Evolutionary conservation across 2,888 invertebrate species (phyloP), one percentile per base, ranked within the genome.

Genomic region (Clivina fossor): DNA sequence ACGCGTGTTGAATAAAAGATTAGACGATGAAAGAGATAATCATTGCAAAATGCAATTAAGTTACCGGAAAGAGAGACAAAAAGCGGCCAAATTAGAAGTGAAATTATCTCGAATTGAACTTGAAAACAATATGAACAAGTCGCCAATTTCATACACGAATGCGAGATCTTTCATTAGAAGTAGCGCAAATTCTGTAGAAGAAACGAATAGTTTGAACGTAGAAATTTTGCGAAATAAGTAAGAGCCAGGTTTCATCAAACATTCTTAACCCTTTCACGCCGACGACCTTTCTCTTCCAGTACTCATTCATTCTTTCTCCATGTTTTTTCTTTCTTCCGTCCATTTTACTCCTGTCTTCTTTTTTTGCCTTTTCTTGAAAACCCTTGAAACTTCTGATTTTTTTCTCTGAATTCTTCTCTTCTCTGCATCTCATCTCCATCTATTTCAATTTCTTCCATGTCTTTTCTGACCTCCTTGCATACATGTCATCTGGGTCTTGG

Each of bases 81-180:
- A 78, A 64, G 77, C 76, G 64, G 80, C 80, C 7, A 82, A 80
- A 61, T 66, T 85, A 11, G 84, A 85, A 64, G 63, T 73, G 1
- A 74, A 69, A 38, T 66, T 82, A 32, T 77, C 81, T 56, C 80
- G 80, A 65, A 50, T 80, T 5, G 81, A 80, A 61, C 60, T 75
- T 64, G 83, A 83, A 60, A 76, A 72, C 63, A 77, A 75, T 43
- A 68, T 69, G 41, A 67, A 73, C 1, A 69, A 77, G 32, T 65
- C 3, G 74, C 73, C 2, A 73, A 67, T 63, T 24, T 26, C 11
- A 19, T n/a, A n/a, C n/a, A n/a, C n/a, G n/a, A 47, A 65, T 66
- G 5, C 71, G 72, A 3, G 18, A 74, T 1, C 43, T 49, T 1
- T 73, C 68, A 63, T 72, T 71, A 44, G 4, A 24, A 28, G 22